Evolutionary conservation across 2,113 vertebrate species (phyloP).

Genomic region (Neotoma lepida): DNA sequence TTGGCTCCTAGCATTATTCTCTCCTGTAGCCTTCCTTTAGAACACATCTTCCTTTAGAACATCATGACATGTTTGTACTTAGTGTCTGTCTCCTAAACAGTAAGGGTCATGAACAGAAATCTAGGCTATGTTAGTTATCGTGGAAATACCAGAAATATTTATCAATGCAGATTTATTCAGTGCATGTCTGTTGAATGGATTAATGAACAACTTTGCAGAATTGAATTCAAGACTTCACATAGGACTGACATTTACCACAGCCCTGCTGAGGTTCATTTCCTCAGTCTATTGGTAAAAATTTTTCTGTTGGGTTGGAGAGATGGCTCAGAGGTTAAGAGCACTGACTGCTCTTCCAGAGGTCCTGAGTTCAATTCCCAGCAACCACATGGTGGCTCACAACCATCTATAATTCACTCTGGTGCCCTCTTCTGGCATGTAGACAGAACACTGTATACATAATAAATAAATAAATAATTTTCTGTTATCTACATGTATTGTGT

Average conservation of each 20-base stretch:
- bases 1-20: neutral
- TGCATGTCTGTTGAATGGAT: neutral
- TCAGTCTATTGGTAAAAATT: neutral
- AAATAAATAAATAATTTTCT: too few species aligned
- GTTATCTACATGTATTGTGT: neutral
- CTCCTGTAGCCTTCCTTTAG: neutral
- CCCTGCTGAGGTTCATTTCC: neutral
- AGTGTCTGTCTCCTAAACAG: neutral
- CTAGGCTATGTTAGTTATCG: neutral
- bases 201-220: neutral
- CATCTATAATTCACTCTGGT: too few species aligned
- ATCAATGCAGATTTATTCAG: neutral
- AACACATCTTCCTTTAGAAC: too few species aligned
- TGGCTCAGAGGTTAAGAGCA: too few species aligned
- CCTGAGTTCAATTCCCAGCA: too few species aligned
- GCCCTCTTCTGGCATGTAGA: too few species aligned
- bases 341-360: too few species aligned
- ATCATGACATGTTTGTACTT: neutral
- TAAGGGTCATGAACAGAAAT: neutral
- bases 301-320: too few species aligned
- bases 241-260: neutral
- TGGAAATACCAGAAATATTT: neutral
- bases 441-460: too few species aligned
- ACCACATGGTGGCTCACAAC: too few species aligned
- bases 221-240: neutral